Percentiles rank a stretch among this genome's conserved stretches.
These are phyloP conservation scores for Ceratotherium simum DNA, from an alignment of 2,113 vertebrate genomes.

Conservation along the genomic window DNA sequence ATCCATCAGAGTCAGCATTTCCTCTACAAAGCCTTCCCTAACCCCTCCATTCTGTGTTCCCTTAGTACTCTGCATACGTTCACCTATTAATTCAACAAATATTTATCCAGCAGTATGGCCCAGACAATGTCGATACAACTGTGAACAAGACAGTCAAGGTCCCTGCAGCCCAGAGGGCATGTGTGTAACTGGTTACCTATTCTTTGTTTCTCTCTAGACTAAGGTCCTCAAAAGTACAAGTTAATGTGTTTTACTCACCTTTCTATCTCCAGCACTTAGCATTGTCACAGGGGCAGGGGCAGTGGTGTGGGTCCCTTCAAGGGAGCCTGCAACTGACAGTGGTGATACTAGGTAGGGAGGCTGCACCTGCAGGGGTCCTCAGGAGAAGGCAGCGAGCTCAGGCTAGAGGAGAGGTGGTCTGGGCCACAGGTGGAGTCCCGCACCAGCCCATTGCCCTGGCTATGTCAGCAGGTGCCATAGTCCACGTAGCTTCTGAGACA, in stretches of 20 bases:
- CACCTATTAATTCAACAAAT: neutral
- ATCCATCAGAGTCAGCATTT: neutral
- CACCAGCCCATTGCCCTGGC: neutral
- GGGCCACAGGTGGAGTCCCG: neutral
- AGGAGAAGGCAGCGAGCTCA: too few relatives aligned
- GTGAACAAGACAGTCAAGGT: neutral
- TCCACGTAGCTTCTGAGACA: conserved; percentile 91
- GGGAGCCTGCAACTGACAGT: neutral
- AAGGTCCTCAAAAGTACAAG: neutral
- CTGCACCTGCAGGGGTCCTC: neutral
- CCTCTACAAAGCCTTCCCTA: neutral
- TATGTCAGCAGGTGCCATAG: conserved; percentile 90
- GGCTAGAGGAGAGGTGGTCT: neutral
- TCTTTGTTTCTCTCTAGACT: neutral
- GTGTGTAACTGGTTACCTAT: neutral
- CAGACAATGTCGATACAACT: neutral
- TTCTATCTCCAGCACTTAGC: neutral
- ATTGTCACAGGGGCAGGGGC: neutral
- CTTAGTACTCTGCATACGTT: neutral
- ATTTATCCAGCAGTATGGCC: neutral
- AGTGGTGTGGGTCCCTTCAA: fast-evolving
- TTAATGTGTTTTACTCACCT: neutral
- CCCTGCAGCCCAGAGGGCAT: neutral
- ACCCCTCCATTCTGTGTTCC: neutral
- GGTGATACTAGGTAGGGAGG: neutral